Base-by-base conservation (phyloP, 2,888 invertebrate species). In the Ochropleura plecta region DNA sequence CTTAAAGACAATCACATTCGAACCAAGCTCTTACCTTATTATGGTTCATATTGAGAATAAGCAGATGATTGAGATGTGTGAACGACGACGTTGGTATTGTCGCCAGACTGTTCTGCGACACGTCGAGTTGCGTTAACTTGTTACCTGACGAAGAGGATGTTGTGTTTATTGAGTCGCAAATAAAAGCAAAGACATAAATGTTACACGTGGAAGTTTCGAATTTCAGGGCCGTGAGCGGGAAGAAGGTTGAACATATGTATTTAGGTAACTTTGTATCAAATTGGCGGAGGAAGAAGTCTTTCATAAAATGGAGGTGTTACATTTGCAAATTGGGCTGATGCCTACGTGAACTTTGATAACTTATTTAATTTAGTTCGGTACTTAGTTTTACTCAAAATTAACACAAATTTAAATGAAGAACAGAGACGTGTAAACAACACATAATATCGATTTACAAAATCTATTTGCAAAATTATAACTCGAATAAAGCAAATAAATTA, bases 31-130 rank as follows among this genome's bases (percentile, higher is more conserved):
- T 83, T 90, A 95, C 96, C 95, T 97, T 97, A 93, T 99, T 99
- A 94, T 98, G 98, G 95, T 99, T 99, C 96, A 99, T 97, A 94
- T 99, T 99, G 79, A 99, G 97, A 86, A 98, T 98, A 82, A 98
- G 97, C 81, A 99, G 97, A 90, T 98, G 98, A 93, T 98, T 98
- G 69, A 99, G 97, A 92, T 98, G 98, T 85, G 97, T 97, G 89
- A 98, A 97, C 2, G 99, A 98, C 44, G 97, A 96, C 2, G 98
- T 98, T 44, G 99, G 99, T 65, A 99, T 98, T 63, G 97, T 97
- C 81, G 97, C 97, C 89, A 99, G 95, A 87, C 98, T 98, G 96
- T 99, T 99, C 90, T 98, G 98, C 0, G 98, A 98, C 64, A 99
- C 97, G 92, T 99, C 99, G 90, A 99, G 96, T 91, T 99, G 98